These are phyloP conservation scores for Lamproptera curius DNA, from an alignment of 2,888 invertebrate species.

Conservation along the genomic window DNA sequence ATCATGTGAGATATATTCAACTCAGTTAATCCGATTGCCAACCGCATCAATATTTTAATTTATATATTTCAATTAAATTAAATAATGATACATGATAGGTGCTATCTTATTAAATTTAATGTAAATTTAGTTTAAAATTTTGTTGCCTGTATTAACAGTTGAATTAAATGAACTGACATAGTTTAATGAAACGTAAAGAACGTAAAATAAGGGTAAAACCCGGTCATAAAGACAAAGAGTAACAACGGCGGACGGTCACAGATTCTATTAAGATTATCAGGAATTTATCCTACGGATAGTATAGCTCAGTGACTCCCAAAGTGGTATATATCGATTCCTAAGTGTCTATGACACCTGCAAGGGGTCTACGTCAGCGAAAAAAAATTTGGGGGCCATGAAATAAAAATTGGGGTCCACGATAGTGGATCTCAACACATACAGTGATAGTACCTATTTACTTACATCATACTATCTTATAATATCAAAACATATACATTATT, in stretches of 20 bases:
- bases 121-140: too few species aligned
- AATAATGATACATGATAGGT: too few species aligned
- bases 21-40: too few species aligned
- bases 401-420: conserved; percentile 22
- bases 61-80: too few species aligned
- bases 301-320: too few species aligned
- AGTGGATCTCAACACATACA: conserved; percentile 23
- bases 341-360: too few species aligned
- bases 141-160: too few species aligned
- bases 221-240: conserved; percentile 14
- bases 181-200: conserved; percentile 3
- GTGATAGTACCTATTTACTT: conserved; percentile 20
- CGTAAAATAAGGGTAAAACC: conserved; percentile 5
- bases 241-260: conserved; percentile 1
- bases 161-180: background rate
- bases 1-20: too few species aligned
- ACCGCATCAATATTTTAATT: too few species aligned
- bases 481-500: conserved; percentile 1
- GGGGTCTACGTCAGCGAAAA: too few species aligned
- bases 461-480: background rate
- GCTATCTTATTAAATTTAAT: too few species aligned
- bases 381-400: too few species aligned
- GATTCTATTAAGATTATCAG: conserved; percentile 17
- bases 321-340: background rate
- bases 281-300: conserved; percentile 12